phyloP scores from a whole-genome alignment of 2,113 vertebrate genomes.

The Puma concolor region DNA sequence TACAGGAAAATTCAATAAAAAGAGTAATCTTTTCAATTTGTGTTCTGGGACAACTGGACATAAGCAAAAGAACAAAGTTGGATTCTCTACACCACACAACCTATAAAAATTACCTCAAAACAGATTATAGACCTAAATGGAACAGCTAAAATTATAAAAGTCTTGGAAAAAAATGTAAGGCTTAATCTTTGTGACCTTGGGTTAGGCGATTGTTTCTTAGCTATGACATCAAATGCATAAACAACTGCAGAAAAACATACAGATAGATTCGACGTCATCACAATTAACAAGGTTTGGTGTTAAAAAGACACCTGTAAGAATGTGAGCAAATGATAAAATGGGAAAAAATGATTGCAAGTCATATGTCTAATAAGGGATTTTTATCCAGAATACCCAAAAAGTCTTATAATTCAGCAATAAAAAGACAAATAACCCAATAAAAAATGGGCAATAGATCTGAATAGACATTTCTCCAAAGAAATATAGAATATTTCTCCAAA shows the following conservation, averaged over 20 bases:
- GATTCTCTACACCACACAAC: too few relatives aligned
- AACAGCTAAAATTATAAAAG: neutral
- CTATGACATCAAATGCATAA: neutral
- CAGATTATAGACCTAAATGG: neutral
- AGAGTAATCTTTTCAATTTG: neutral
- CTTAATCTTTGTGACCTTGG: neutral
- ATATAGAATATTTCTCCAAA: neutral
- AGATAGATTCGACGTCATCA: neutral
- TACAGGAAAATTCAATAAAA: neutral
- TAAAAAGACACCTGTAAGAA: neutral
- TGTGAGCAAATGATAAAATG: neutral
- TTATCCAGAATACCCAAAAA: neutral
- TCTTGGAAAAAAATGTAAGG: neutral
- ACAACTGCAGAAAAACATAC: neutral
- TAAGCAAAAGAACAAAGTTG: too few relatives aligned
- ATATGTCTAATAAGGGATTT: neutral
- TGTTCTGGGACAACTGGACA: neutral
- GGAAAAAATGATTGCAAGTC: neutral
- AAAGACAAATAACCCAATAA: neutral
- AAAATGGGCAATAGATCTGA: neutral
- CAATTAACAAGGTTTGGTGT: neutral
- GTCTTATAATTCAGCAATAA: neutral
- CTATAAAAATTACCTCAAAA: neutral
- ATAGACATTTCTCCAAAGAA: neutral
- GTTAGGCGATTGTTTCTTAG: neutral